Percentiles rank a stretch among this genome's conserved stretches.
Conservation (phyloP, 2,113 vertebrate species). For the Puffinus mauretanicus region DNA sequence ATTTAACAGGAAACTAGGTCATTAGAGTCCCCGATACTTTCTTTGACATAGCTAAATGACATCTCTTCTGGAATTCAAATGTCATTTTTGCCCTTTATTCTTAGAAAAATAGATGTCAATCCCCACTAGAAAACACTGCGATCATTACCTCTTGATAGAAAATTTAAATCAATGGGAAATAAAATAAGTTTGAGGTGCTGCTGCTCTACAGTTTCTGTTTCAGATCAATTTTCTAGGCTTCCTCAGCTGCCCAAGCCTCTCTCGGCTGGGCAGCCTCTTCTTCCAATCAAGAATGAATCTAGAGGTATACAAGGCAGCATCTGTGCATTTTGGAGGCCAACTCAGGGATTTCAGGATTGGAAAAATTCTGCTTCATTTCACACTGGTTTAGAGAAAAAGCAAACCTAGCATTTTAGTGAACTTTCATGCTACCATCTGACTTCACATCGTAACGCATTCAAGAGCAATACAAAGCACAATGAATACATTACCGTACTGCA, state of each 20-base stretch:
- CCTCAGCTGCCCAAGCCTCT: neutral
- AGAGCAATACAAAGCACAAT: neutral
- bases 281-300: neutral
- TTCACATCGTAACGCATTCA: neutral
- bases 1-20: constrained; percentile 59
- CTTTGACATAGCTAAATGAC: constrained; percentile 51
- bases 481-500: neutral
- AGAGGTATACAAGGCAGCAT: neutral
- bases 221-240: neutral
- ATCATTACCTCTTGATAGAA: constrained; percentile 19
- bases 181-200: neutral
- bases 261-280: neutral
- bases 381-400: neutral
- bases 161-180: constrained; percentile 30
- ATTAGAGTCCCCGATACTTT: constrained; percentile 43
- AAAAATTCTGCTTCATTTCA: neutral
- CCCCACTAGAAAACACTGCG: constrained; percentile 5
- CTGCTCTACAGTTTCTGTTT: neutral
- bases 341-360: neutral
- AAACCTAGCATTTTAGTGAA: neutral
- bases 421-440: neutral
- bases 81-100: constrained; percentile 54
- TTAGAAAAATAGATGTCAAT: constrained; percentile 37
- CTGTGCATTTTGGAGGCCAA: neutral
- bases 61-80: constrained; percentile 44